Evolutionary conservation across 2,113 vertebrate genomes (phyloP), one percentile per base, ranked within the genome.

Genomic region (Petrocephalus zakoni): DNA sequence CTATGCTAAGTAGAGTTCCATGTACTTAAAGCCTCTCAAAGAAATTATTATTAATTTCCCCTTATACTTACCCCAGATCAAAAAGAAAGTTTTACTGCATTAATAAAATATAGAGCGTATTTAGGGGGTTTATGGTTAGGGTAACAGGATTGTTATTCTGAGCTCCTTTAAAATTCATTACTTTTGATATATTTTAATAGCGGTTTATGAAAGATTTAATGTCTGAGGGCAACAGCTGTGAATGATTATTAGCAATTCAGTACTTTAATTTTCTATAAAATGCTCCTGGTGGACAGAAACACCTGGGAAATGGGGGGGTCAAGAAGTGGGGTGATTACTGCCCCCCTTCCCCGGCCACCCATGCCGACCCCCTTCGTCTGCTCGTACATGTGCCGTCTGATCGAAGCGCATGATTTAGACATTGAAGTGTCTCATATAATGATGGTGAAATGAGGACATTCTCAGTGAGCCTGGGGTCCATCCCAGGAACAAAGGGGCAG

Each of bases 1-100:
- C 83, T 89, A 87, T 88, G 85, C 89, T 89, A 87, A 91, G 56
- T 37, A 89, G 72, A 25, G 88, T 86, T 88, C 25, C 75, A 72
- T 58, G 55, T 22, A 87, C 78, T 52, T 75, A 88, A 55, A 91
- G 56, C 85, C 88, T 75, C 52, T 88, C 85, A 83, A 85, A 89
- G 88, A 91, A 90, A 87, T 72, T 37, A 49, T 88, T 87, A 90
- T 91, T 91, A 88, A 91, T 89, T 91, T 89, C 58, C 83, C 61
- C 68, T 87, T 87, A 85, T 90, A 85, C 88, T 86, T 64, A 85
- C 64, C 87, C 88, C 29, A 52, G 34, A 92, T 92, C 89, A 90
- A 90, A 90, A 58, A 89, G 49, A 83, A 88, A 75, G 47, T 42
- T 89, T n/a, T 68, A 61, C 25, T 84, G 75, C 61, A 90, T 89